phyloP scores from a whole-genome alignment of 2,888 invertebrate genomes.

The Chloromyia formosa region DNA sequence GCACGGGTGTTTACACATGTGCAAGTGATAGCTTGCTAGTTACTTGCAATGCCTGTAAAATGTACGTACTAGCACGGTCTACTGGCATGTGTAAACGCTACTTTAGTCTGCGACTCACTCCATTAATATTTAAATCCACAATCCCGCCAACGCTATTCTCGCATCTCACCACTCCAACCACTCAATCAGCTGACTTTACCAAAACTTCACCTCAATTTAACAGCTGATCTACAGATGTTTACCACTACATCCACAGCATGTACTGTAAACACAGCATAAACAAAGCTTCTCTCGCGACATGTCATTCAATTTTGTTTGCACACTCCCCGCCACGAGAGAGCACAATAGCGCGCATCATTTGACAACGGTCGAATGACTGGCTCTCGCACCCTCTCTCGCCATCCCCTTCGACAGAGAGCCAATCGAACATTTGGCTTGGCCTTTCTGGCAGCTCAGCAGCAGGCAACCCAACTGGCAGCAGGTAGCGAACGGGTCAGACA shows the following conservation, averaged over 20 bases:
- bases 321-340: neutral
- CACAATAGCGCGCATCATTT: neutral
- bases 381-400: neutral
- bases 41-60: too few species aligned
- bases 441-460: slow-evolving; percentile 13
- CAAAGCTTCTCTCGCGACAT: neutral
- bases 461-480: slow-evolving; percentile 31
- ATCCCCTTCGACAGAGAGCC: neutral
- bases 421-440: slow-evolving; percentile 10
- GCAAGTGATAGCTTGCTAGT: too few species aligned
- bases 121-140: too few species aligned
- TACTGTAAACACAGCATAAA: slow-evolving; percentile 5
- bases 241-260: neutral
- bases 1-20: too few species aligned
- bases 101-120: too few species aligned
- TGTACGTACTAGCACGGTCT: too few species aligned
- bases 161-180: too few species aligned
- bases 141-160: too few species aligned
- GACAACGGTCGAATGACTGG: too few species aligned
- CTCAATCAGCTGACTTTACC: too few species aligned
- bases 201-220: neutral
- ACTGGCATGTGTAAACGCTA: too few species aligned
- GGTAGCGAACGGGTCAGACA: slow-evolving; percentile 29
- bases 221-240: slow-evolving; percentile 38
- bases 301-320: neutral